Evolutionary conservation across 2,113 vertebrate genomes (phyloP).

Genomic region (Siniperca chuatsi): DNA sequence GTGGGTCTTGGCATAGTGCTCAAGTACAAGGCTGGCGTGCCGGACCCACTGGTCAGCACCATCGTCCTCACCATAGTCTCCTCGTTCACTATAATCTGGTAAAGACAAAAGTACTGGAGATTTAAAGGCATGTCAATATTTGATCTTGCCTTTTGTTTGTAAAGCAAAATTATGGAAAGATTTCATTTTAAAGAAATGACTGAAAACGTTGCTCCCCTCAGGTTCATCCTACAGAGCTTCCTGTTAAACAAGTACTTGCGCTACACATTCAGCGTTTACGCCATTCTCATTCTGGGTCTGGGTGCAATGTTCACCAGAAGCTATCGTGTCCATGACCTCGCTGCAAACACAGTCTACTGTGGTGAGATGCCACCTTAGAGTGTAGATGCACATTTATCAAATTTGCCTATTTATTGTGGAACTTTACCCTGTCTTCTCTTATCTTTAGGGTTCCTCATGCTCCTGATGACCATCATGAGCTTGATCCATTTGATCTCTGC

Average conservation of each 20-base stretch:
- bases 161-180: neutral
- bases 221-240: slow-evolving; percentile 74
- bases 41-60: slow-evolving; percentile 68
- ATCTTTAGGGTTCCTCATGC: slow-evolving; percentile 55
- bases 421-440: neutral
- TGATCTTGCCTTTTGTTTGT: neutral
- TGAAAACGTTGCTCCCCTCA: slow-evolving; percentile 15
- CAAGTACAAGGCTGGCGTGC: slow-evolving; percentile 51
- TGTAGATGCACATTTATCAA: neutral
- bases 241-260: slow-evolving; percentile 62
- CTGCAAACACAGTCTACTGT: slow-evolving; percentile 69
- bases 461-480: slow-evolving; percentile 64
- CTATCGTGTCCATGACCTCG: slow-evolving; percentile 49
- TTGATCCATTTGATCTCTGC: slow-evolving; percentile 28
- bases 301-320: slow-evolving; percentile 73
- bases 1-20: slow-evolving; percentile 66
- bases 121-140: too few relatives aligned
- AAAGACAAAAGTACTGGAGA: slow-evolving; percentile 18
- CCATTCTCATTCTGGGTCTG: slow-evolving; percentile 72
- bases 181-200: neutral
- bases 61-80: slow-evolving; percentile 63
- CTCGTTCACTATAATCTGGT: slow-evolving; percentile 58
- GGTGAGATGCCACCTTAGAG: slow-evolving; percentile 60
- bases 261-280: slow-evolving; percentile 75
- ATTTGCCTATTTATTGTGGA: neutral